Evolutionary conservation across 2,113 vertebrate species (phyloP).

Genomic region (Sinosuthora webbiana): DNA sequence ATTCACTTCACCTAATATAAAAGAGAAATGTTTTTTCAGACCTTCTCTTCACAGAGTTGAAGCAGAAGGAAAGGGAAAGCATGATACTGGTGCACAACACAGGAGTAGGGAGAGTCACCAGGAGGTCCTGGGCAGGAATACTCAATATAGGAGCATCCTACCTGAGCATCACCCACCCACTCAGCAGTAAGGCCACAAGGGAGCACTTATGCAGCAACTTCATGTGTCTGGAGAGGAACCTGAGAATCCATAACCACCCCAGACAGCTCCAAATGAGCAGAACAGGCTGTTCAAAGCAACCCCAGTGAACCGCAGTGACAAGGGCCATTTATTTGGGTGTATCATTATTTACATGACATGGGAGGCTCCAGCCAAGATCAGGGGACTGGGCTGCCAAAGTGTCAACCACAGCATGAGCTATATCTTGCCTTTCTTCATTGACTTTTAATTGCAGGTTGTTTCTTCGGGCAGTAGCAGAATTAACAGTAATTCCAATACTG

Average conservation of each 20-base stretch:
- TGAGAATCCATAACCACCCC: neutral
- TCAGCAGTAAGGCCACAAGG: neutral
- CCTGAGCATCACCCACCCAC: accelerated
- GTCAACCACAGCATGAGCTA: neutral
- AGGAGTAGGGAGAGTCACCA: neutral
- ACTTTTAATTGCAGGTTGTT: neutral
- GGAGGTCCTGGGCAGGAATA: neutral
- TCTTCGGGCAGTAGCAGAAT: neutral
- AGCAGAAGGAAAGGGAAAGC: neutral
- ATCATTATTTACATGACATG: neutral
- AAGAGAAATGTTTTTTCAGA: neutral
- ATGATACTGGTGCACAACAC: neutral
- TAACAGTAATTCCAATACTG: neutral
- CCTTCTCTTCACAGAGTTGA: neutral
- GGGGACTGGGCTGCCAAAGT: neutral
- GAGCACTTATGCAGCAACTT: neutral
- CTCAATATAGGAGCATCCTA: accelerated
- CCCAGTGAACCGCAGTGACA: neutral
- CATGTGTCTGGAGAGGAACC: neutral
- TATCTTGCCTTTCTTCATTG: neutral
- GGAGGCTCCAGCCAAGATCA: neutral
- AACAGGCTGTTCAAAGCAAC: neutral
- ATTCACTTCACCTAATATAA: neutral
- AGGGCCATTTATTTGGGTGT: neutral
- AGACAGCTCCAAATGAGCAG: neutral